These are phyloP conservation scores for Cheumatopsyche charites DNA, from an alignment of 1,140 invertebrate genomes.

Conservation along the genomic window DNA sequence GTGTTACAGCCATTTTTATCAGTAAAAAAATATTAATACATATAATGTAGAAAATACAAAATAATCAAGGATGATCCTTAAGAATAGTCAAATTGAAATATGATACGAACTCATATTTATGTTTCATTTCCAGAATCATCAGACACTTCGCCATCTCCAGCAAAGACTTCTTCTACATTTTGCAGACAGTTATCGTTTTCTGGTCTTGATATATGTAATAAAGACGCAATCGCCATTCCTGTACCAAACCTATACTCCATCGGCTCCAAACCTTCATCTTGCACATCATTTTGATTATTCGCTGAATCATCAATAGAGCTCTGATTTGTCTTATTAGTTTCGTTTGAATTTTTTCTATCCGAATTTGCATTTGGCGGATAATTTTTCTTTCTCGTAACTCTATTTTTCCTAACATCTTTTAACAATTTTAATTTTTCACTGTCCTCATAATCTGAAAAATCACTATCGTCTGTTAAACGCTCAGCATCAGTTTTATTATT, in stretches of 20 bases:
- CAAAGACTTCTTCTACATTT: conserved; percentile 40
- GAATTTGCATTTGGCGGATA: conserved; percentile 29
- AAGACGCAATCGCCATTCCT: conserved; percentile 59
- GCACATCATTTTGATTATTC: background rate
- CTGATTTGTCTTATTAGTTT: background rate
- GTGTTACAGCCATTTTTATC: too few relatives aligned
- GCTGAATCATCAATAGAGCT: background rate
- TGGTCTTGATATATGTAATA: conserved; percentile 53
- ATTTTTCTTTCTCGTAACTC: conserved; percentile 38
- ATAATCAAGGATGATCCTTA: background rate
- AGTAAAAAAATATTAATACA: too few relatives aligned
- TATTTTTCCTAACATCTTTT: conserved; percentile 32
- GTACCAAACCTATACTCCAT: conserved; percentile 59
- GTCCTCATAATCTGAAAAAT: conserved; percentile 16
- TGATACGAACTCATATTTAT: conserved; percentile 12
- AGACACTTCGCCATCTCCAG: conserved; percentile 42
- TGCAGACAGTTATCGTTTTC: background rate
- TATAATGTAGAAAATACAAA: background rate
- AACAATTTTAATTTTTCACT: conserved; percentile 26
- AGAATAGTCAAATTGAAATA: conserved; percentile 1
- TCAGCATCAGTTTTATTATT: conserved; percentile 4
- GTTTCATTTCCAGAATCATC: conserved; percentile 44
- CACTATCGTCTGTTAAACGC: background rate
- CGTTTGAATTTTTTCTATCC: too few relatives aligned
- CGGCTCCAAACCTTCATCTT: conserved; percentile 55